phyloP scores from a whole-genome alignment of 2,113 vertebrate species.

The Irena cyanogastra region DNA sequence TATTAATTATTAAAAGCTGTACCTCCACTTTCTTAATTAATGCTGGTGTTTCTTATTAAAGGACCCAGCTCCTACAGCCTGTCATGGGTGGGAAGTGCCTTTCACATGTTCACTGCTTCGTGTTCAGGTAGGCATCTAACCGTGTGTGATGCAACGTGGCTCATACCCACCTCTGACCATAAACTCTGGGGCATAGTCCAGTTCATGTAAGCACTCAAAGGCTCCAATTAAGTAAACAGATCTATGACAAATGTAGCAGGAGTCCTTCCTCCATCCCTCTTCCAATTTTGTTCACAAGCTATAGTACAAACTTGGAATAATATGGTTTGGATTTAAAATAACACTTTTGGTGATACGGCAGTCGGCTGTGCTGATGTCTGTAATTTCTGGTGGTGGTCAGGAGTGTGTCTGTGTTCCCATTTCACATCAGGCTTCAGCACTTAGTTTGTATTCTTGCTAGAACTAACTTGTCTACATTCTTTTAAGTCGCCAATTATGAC shows the following conservation, averaged over 20 bases:
- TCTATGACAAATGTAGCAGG: neutral
- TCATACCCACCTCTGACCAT: neutral
- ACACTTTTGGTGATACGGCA: neutral
- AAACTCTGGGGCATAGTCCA: neutral
- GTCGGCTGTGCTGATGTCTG: neutral
- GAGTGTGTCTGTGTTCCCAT: neutral
- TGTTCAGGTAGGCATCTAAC: neutral
- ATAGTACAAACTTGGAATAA: neutral
- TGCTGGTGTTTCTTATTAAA: neutral
- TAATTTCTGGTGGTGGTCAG: neutral
- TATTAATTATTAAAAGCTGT: constrained; percentile 35
- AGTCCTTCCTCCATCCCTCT: neutral
- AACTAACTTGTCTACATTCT: neutral
- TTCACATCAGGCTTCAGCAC: neutral
- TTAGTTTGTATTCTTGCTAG: neutral
- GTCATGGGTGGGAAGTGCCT: neutral
- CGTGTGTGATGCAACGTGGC: neutral
- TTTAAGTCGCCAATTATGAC: neutral
- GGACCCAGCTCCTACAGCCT: neutral
- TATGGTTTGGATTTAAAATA: neutral
- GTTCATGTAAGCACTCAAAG: neutral
- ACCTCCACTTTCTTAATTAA: constrained; percentile 8
- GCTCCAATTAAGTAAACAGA: neutral
- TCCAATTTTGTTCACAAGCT: neutral
- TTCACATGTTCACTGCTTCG: neutral